Evolutionary conservation across 2,888 invertebrate species (phyloP), one percentile per base, ranked within the genome.

Genomic region (Acheta domesticus): DNA sequence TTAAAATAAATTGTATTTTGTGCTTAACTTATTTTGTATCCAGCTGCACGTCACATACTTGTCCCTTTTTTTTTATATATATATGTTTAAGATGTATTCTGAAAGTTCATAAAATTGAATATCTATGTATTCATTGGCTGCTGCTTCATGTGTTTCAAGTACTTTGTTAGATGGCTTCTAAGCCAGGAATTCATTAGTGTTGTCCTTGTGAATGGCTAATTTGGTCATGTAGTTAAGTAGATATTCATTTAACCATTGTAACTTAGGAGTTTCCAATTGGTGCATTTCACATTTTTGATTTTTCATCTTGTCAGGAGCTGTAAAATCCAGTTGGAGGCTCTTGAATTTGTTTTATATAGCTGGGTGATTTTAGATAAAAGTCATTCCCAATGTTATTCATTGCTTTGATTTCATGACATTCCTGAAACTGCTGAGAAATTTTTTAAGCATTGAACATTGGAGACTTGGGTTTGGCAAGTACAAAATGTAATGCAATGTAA

Each of bases 281-380:
- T 36, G 36, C 36, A 36, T 36, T 36, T 36, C 36, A 36, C 36
- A 36, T 36, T 36, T 36, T 36, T 36, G 36, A 36, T 36, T 36
- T 36, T 36, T 36, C 36, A 36, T 36, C 36, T 36, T 36, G 36
- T 36, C 36, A 36, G 23, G 23, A 23, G 36, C 36, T 36, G 36
- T 36, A 36, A 36, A 36, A 36, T 62, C 16, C 62, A 62, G 62
- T 62, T 62, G 62, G 62, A 62, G 3, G n/a, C n/a, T 19, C 62
- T 62, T 11, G 14, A n/a, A 14, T 62, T 62, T n/a, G 36, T 36
- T n/a, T 76, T 79, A 76, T 79, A 76, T 76, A 76, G 79, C 73
- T 76, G 73, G 62, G 75, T 75, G 75, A 49, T 79, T 79, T 76
- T 79, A n/a, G 21, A 49, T 16, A n/a, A 49, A 50, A 75, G 50